Conservation (phyloP, 2,797 vertebrate species). For the Eurystomus glaucurus region DNA sequence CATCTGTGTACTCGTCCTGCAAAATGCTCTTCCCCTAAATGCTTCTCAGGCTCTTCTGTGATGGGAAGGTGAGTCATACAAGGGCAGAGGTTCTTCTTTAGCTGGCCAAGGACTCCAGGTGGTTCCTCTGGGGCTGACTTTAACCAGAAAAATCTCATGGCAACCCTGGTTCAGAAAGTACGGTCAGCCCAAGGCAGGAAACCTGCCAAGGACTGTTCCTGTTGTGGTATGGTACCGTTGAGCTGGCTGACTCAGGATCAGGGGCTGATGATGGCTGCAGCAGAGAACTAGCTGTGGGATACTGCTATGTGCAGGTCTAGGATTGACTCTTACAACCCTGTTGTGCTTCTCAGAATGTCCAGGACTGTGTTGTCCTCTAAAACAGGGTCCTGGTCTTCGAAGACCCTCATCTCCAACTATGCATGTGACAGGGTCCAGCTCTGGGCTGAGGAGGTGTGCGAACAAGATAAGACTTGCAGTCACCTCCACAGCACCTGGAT, state of each 20-base stretch:
- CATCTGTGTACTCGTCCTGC: neutral
- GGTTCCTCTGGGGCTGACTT: slow-evolving; percentile 39
- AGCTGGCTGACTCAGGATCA: neutral
- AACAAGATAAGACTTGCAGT: neutral
- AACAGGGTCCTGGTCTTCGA: neutral
- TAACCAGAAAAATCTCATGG: neutral
- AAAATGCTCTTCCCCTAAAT: neutral
- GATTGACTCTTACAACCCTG: neutral
- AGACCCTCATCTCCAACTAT: neutral
- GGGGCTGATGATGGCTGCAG: neutral
- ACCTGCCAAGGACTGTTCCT: neutral
- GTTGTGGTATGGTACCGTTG: rapidly evolving
- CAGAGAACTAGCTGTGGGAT: neutral
- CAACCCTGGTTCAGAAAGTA: neutral
- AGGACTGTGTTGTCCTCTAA: neutral
- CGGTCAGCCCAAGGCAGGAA: neutral
- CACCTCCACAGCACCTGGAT: neutral
- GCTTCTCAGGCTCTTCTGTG: neutral
- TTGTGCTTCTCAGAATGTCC: neutral
- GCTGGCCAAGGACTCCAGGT: slow-evolving; percentile 29
- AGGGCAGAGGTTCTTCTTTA: slow-evolving; percentile 4
- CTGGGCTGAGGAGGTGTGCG: neutral
- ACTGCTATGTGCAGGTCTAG: neutral
- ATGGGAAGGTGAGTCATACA: slow-evolving; percentile 34
- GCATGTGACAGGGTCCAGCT: neutral